A percentile compares a stretch with the other conserved stretches of the same genome.
Conservation (phyloP, 2,888 invertebrate genomes). For the Sinohyriopsis cumingii region DNA sequence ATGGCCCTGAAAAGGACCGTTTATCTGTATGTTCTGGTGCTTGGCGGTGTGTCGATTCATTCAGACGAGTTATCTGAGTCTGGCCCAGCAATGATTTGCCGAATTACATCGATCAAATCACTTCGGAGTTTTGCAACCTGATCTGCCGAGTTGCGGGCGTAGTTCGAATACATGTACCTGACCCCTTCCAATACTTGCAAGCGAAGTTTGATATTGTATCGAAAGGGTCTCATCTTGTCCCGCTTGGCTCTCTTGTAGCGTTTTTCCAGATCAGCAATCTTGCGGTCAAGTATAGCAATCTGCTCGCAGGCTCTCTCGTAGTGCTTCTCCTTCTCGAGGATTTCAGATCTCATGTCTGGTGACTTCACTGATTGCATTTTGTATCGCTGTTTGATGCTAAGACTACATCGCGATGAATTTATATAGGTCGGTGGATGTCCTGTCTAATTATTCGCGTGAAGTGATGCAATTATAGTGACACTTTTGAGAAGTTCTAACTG, state of each 20-base stretch:
- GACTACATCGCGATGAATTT: too few species aligned
- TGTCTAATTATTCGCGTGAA: too few species aligned
- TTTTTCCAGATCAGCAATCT: slow-evolving; percentile 34
- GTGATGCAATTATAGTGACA: too few species aligned
- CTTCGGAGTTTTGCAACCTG: slow-evolving; percentile 35
- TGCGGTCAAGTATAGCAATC: slow-evolving; percentile 49
- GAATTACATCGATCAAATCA: slow-evolving; percentile 19
- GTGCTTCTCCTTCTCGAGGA: slow-evolving; percentile 10
- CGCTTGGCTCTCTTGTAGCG: slow-evolving; percentile 52
- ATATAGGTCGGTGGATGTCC: too few species aligned
- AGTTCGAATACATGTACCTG: slow-evolving; percentile 45
- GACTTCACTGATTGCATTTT: too few species aligned
- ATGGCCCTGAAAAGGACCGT: too few species aligned
- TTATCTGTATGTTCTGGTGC: too few species aligned
- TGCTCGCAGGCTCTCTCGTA: slow-evolving; percentile 50
- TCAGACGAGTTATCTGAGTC: too few species aligned
- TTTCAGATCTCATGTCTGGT: background rate
- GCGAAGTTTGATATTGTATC: slow-evolving; percentile 54
- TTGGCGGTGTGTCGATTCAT: too few species aligned
- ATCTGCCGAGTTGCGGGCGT: slow-evolving; percentile 45
- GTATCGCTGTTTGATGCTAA: too few species aligned
- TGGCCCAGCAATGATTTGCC: slow-evolving; percentile 6
- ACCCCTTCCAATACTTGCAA: slow-evolving; percentile 50
- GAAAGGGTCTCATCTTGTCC: slow-evolving; percentile 46
- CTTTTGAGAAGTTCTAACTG: too few species aligned